Base-by-base conservation (phyloP, 1,140 invertebrate species). In the Hyles euphorbiae region DNA sequence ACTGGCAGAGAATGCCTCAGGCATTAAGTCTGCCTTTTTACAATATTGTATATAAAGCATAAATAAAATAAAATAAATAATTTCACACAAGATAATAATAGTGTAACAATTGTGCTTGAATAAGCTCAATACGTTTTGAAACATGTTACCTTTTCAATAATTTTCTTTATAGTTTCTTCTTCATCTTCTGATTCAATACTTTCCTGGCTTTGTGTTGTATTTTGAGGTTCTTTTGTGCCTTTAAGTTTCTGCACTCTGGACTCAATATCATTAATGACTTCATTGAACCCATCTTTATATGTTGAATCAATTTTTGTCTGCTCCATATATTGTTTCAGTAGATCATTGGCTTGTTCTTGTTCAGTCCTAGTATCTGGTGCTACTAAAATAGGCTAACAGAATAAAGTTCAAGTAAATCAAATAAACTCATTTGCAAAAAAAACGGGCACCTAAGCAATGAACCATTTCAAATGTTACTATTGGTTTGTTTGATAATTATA, bases 281-380 rank as follows among this genome's bases (percentile, higher is more conserved):
- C 60, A 52, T 87, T 72, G 63, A 88, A 85, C 56, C 84, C 78
- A 58, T 78, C 59, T 75, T 80, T 72, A 61, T 88, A 88, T 49
- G 81, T 77, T 5, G 58, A 63, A 63, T 92, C 90, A 48, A 94
- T 89, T 53, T 87, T 81, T 4, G 88, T 72, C 79, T 94, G 91
- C 22, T 88, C 89, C 59, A 91, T 65, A 65, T 92, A 92, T 62
- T 93, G 90, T 51, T 90, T 90, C 10, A 94, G 60, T 11, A 94
- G 72, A 68, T 92, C 91, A 71, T 92, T 89, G 22, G 88, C 89
- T 83, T 93, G 92, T 65, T 94, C 91, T 65, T 92, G 88, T 67
- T 93, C 92, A 57, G 88, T 90, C 73, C 90, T 88, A 59, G 75
- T 76, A 65, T 91, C 91, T 11, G 72, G 81, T 43, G 74, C 60